A percentile compares a stretch with the other conserved stretches of the same genome.
Evolutionary conservation across 2,113 vertebrate genomes (phyloP).

Genomic region (Calypte anna): DNA sequence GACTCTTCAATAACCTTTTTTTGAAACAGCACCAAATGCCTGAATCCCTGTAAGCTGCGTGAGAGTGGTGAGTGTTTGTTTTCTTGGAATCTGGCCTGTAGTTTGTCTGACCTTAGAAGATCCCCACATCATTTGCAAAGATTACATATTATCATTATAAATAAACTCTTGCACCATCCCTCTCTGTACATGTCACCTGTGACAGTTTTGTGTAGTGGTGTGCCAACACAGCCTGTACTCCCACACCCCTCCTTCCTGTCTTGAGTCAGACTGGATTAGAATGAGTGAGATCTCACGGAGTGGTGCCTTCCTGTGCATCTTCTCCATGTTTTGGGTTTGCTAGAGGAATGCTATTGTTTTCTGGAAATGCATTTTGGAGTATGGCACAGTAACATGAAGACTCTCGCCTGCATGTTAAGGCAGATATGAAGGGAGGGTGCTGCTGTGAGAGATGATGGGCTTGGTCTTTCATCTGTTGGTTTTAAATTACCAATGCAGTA

Average conservation of each 20-base stretch:
- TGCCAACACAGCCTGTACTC: not conserved
- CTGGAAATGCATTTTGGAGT: not conserved
- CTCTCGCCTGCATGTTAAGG: not conserved
- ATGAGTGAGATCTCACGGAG: not conserved
- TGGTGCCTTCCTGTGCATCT: not conserved
- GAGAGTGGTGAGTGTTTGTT: not conserved
- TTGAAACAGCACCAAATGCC: not conserved
- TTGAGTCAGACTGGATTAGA: not conserved
- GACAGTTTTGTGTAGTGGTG: not conserved
- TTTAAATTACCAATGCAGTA: not conserved
- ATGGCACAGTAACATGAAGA: not conserved
- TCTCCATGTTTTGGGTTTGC: fast-evolving
- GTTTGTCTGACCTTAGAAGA: not conserved
- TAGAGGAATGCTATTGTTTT: not conserved
- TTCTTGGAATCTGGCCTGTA: not conserved
- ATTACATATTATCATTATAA: not conserved
- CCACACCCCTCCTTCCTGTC: not conserved
- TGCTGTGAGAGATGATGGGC: not conserved
- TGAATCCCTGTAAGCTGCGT: not conserved
- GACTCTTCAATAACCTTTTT: not conserved
- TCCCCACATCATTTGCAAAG: not conserved
- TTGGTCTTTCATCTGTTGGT: not conserved
- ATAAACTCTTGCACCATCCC: not conserved
- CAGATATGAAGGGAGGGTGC: not conserved
- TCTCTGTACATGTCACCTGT: not conserved